Evolutionary conservation across 2,113 vertebrate species (phyloP).

Genomic region (Sphyrna mokarran): DNA sequence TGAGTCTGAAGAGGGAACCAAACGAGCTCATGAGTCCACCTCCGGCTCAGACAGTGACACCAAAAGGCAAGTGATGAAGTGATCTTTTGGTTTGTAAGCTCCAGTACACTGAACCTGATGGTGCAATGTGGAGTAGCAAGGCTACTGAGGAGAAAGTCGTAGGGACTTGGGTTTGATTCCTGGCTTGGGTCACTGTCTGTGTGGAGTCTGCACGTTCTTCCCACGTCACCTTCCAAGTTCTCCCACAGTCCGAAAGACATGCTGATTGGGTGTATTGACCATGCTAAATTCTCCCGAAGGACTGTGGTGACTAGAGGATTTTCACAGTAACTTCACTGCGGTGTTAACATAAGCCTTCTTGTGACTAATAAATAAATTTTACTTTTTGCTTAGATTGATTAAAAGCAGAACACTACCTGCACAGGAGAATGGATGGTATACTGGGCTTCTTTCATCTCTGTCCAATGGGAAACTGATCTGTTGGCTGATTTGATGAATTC

Average conservation of each 20-base stretch:
- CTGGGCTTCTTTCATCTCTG: not conserved
- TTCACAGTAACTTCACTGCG: too few species aligned
- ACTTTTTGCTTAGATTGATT: not conserved
- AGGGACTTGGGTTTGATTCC: too few species aligned
- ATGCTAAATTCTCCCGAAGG: too few species aligned
- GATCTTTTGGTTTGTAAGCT: not conserved
- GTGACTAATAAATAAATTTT: too few species aligned
- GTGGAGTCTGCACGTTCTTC: too few species aligned
- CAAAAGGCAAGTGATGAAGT: not conserved
- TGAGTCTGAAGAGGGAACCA: not conserved
- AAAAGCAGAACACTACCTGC: not conserved
- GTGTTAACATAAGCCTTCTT: too few species aligned
- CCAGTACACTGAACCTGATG: not conserved
- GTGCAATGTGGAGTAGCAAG: not conserved
- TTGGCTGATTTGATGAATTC: not conserved
- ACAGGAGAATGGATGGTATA: not conserved
- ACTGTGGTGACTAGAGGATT: too few species aligned
- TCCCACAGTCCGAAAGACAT: too few species aligned
- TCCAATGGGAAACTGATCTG: not conserved
- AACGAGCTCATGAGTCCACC: not conserved
- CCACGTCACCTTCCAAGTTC: too few species aligned
- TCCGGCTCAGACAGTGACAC: conserved; percentile 1
- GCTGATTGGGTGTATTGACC: too few species aligned
- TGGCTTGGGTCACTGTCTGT: too few species aligned
- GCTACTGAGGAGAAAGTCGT: not conserved